phyloP scores from a whole-genome alignment of 2,797 vertebrate genomes.

The Crypturellus tataupa region DNA sequence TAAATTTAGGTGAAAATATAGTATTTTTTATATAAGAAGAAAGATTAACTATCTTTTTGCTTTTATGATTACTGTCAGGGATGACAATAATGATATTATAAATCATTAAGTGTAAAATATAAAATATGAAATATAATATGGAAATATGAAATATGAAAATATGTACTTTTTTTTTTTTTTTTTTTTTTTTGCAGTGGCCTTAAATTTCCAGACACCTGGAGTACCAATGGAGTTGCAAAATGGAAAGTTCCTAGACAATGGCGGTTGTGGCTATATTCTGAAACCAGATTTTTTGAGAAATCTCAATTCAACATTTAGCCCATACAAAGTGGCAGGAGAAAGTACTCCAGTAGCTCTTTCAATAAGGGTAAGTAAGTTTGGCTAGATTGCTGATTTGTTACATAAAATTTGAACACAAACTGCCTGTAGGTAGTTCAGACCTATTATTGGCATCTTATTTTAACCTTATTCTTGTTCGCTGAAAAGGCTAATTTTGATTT shows the following conservation, averaged over 20 bases:
- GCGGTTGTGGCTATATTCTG: constrained; percentile 88
- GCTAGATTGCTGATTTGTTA: neutral
- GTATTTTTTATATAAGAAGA: neutral
- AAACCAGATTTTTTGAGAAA: constrained; percentile 86
- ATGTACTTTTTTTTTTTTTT: neutral
- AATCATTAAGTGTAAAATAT: neutral
- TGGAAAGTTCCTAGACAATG: constrained; percentile 92
- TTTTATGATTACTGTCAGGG: neutral
- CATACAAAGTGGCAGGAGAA: constrained; percentile 50
- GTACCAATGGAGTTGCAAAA: constrained; percentile 88
- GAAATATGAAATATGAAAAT: too few species aligned
- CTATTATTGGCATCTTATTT: neutral
- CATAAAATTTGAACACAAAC: neutral
- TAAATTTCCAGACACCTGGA: constrained; percentile 90
- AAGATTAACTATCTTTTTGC: neutral
- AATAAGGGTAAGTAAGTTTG: constrained; percentile 84
- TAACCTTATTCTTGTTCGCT: neutral
- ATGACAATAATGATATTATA: neutral
- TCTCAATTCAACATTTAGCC: constrained; percentile 75
- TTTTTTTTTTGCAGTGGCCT: constrained; percentile 84
- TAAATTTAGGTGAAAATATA: neutral
- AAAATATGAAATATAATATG: too few species aligned
- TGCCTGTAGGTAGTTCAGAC: neutral
- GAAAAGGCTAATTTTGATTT: neutral
- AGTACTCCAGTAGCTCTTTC: constrained; percentile 78